Evolutionary conservation across 2,888 invertebrate genomes (phyloP).

Genomic region (Xylocampa areola): DNA sequence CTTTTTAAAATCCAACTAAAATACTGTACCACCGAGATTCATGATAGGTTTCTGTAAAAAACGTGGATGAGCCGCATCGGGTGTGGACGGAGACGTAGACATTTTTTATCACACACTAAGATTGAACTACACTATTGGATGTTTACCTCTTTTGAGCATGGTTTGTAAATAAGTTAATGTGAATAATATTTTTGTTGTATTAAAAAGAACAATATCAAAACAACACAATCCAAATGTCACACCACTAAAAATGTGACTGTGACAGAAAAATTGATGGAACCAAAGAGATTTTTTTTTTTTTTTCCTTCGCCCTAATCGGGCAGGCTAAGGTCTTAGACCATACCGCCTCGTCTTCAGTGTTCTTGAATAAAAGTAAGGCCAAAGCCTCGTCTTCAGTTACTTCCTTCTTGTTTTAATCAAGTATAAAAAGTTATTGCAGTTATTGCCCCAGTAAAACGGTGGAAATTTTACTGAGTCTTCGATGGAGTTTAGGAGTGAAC

Average conservation of each 20-base stretch:
- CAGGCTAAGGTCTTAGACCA: no score
- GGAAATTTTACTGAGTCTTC: no score
- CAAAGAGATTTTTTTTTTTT: no score
- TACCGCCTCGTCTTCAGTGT: no score
- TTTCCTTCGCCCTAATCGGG: no score
- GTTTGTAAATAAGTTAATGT: constrained; percentile 32
- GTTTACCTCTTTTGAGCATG: constrained; percentile 80
- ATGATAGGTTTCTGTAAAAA: constrained; percentile 71
- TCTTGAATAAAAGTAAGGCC: no score
- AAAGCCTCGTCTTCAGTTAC: no score
- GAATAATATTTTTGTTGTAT: constrained; percentile 2
- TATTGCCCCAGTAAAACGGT: no score
- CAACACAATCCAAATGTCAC: constrained; percentile 3
- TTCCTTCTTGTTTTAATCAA: no score
- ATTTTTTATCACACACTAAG: constrained; percentile 56
- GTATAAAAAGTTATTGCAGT: no score
- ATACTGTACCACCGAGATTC: constrained; percentile 78
- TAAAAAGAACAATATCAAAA: constrained; percentile 1
- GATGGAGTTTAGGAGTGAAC: no score
- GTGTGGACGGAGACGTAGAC: constrained; percentile 63
- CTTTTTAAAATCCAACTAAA: constrained; percentile 24
- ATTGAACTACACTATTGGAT: constrained; percentile 46
- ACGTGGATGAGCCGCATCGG: constrained; percentile 80
- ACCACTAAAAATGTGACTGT: not conserved
- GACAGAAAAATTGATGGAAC: no score